Conservation (phyloP, 2,113 vertebrate genomes). For the Cololabis saira region DNA sequence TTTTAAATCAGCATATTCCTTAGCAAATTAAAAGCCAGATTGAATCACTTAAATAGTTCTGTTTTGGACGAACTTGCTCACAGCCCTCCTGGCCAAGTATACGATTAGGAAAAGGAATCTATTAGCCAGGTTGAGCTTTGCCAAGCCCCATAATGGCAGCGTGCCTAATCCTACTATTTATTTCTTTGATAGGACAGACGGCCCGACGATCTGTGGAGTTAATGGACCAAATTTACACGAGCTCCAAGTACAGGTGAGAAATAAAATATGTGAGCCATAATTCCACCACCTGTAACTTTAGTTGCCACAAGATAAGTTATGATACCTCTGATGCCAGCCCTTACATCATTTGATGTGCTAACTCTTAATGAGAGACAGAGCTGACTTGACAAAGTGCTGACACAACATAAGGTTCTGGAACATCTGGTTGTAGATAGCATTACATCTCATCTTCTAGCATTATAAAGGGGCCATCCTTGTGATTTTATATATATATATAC, state of each 20-base stretch:
- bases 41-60: slow-evolving; percentile 20
- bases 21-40: slow-evolving; percentile 26
- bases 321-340: slow-evolving; percentile 40
- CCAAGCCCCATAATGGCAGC: slow-evolving; percentile 51
- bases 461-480: slow-evolving; percentile 27
- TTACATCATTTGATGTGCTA: slow-evolving; percentile 62
- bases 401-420: slow-evolving; percentile 24
- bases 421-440: slow-evolving; percentile 35
- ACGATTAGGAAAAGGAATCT: slow-evolving; percentile 50
- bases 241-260: slow-evolving; percentile 57
- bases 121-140: slow-evolving; percentile 24
- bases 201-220: slow-evolving; percentile 52
- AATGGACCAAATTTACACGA: slow-evolving; percentile 20
- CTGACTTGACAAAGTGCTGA: slow-evolving; percentile 58
- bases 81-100: slow-evolving; percentile 23
- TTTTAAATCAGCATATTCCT: slow-evolving; percentile 29
- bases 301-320: slow-evolving; percentile 53
- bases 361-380: slow-evolving; percentile 57
- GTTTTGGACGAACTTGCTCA: slow-evolving; percentile 12
- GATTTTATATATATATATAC: slow-evolving; percentile 22
- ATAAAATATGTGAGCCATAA: slow-evolving; percentile 52
- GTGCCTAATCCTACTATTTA: slow-evolving; percentile 49
- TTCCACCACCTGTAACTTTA: slow-evolving; percentile 39
- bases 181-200: slow-evolving; percentile 50
- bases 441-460: slow-evolving; percentile 28